Base-by-base conservation (phyloP, 2,888 invertebrate genomes). In the Chamaedrilus cognettii region DNA sequence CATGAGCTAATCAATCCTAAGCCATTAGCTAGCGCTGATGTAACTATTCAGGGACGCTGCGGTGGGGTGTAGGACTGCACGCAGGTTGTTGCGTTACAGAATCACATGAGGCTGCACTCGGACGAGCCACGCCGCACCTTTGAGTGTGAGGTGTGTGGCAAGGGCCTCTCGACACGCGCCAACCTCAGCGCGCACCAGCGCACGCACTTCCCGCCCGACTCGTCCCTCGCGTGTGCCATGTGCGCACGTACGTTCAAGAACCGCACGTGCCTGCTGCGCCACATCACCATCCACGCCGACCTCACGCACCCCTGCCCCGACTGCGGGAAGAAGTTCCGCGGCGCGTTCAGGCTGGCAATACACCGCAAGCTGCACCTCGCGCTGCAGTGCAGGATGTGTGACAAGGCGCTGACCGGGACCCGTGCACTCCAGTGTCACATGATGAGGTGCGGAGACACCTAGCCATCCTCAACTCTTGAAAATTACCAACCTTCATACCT, bases 151-250 rank as follows among this genome's bases (percentile, higher is more conserved):
- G 42, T 66, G 5, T 66, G 66, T 31, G 31, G 59, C 5, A 66
- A 66, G 19, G 31, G 50, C 26, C 60, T 66, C 19, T 60, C 60
- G 31, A 66, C 55, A 28, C 66, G 42, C 26, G 60, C 60, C 31
- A 66, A 66, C 15, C 60, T 66, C 15, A 50, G 34, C 30, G 61
- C 60, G 19, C 60, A 66, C 56, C 28, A 60, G 60, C 50, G 32
- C 31, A 65, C 60, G 30, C 65, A 65, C 49, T 31, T 50, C 23
- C 30, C n/a, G 32, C 58, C n/a, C n/a, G n/a, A 58, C 33, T 33
- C 26, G 30, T 49, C 59, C 2, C 33, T 31, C 32, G 56, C 32
- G 15, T 34, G 28, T 33, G 56, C 33, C 2, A 33, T 26, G 42
- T 64, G 34, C 3, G 50, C 31, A 11, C 15, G 26, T 23, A 28